phyloP scores from a whole-genome alignment of 2,797 vertebrate species.

The Pachyuromys duprasi region DNA sequence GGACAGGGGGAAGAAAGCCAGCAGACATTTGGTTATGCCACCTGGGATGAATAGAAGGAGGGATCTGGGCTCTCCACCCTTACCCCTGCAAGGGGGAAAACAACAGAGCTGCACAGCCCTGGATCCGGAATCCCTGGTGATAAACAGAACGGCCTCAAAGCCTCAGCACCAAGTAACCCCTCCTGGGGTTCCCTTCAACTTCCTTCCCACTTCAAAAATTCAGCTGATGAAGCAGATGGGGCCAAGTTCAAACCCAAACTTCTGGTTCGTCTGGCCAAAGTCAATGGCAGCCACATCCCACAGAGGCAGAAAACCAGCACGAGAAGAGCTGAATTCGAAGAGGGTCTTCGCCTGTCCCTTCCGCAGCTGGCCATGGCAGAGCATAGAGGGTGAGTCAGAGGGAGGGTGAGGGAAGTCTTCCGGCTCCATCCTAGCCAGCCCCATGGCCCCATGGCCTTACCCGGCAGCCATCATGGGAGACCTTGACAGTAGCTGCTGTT shows the following conservation, averaged over 20 bases:
- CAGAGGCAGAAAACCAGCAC: constrained; percentile 92
- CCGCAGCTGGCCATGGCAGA: constrained; percentile 60
- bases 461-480: constrained; percentile 93
- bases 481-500: constrained; percentile 83
- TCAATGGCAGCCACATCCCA: constrained; percentile 91
- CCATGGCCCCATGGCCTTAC: constrained; percentile 82
- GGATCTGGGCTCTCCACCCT: neutral
- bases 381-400: neutral
- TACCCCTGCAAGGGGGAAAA: neutral
- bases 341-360: constrained; percentile 92
- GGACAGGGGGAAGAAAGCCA: neutral
- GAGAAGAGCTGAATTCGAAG: constrained; percentile 91
- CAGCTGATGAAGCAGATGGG: constrained; percentile 94
- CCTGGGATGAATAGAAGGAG: neutral
- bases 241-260: constrained; percentile 96
- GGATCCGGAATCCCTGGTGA: constrained; percentile 43
- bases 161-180: constrained; percentile 75
- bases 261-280: constrained; percentile 93
- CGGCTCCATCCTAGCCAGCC: neutral
- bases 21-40: neutral
- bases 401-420: neutral
- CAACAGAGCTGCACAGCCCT: neutral
- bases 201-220: constrained; percentile 62
- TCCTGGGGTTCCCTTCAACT: constrained; percentile 33
- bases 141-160: constrained; percentile 66